Evolutionary conservation across 2,113 vertebrate species (phyloP).

Genomic region (Spermophilus dauricus): DNA sequence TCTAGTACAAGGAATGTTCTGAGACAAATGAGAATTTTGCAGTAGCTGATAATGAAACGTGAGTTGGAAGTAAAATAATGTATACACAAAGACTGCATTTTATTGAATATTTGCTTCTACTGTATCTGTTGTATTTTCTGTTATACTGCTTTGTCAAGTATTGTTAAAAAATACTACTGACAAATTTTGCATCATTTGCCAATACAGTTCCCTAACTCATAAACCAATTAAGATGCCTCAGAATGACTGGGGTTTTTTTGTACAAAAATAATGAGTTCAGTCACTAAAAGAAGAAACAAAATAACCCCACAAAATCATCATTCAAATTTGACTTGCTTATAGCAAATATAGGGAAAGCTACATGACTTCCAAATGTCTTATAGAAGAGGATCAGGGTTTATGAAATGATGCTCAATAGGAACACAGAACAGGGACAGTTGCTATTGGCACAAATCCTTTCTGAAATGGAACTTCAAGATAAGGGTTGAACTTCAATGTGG

Average conservation of each 20-base stretch:
- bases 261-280: not conserved
- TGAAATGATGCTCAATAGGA: not conserved
- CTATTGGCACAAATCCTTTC: not conserved
- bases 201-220: not conserved
- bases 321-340: not conserved
- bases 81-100: not conserved
- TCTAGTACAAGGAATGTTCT: not conserved
- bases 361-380: not conserved
- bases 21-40: not conserved
- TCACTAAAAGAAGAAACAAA: not conserved
- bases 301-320: not conserved
- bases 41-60: not conserved
- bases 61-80: not conserved
- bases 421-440: not conserved
- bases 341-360: not conserved
- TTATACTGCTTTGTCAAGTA: not conserved
- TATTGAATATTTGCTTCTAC: not conserved
- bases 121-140: not conserved
- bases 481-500: not conserved
- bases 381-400: not conserved
- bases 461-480: not conserved
- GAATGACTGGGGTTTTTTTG: not conserved
- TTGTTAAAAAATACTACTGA: not conserved
- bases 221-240: not conserved
- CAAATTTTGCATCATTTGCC: not conserved